A percentile compares a stretch with the other conserved stretches of the same genome.
Conservation (phyloP, 2,797 vertebrate genomes). For the Falco rusticolus region DNA sequence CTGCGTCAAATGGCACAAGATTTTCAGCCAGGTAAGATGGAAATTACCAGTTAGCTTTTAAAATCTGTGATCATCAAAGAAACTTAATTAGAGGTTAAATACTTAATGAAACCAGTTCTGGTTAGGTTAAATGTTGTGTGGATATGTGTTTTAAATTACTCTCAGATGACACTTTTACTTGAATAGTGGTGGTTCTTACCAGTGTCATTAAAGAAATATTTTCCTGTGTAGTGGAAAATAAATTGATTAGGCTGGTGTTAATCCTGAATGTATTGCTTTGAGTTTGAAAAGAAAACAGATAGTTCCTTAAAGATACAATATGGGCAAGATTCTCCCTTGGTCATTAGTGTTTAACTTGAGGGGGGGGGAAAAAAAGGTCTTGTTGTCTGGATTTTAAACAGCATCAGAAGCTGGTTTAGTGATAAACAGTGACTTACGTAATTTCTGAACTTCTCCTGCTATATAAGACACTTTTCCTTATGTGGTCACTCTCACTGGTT, state of each 20-base stretch:
- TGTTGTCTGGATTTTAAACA: not conserved
- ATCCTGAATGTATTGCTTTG: not conserved
- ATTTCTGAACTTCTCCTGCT: not conserved
- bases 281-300: not conserved
- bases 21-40: constrained; percentile 89
- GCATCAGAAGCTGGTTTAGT: not conserved
- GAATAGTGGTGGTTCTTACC: not conserved
- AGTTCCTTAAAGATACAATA: not conserved
- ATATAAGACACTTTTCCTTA: not conserved
- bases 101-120: not conserved
- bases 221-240: not conserved
- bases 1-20: constrained; percentile 90
- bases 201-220: not conserved
- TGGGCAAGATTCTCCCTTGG: not conserved
- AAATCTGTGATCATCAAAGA: not conserved
- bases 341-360: not conserved
- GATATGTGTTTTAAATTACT: not conserved
- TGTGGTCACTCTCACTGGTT: not conserved
- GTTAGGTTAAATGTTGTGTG: not conserved
- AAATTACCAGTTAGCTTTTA: not conserved
- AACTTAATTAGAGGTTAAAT: not conserved
- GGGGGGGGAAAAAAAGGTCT: not conserved
- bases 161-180: not conserved
- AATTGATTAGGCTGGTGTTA: not conserved
- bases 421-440: not conserved